These are phyloP conservation scores for Drosophila ficusphila DNA, from an alignment of 1,140 invertebrate species.

Conservation along the genomic window DNA sequence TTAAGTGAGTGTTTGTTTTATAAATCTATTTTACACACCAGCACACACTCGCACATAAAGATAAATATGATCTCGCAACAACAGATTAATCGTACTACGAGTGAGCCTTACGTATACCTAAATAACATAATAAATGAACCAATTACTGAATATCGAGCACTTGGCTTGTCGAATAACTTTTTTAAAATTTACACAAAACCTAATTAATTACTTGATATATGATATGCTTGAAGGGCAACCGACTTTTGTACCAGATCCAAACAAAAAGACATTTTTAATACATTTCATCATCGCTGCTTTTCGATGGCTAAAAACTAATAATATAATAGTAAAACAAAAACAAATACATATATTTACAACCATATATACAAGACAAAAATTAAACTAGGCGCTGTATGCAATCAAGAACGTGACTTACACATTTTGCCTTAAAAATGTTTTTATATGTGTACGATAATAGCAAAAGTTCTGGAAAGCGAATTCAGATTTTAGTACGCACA, in stretches of 20 bases:
- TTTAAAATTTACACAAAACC: slow-evolving; percentile 49
- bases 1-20: slow-evolving; percentile 15
- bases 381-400: slow-evolving; percentile 62
- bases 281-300: slow-evolving; percentile 52
- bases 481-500: slow-evolving; percentile 54
- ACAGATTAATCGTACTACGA: slow-evolving; percentile 39
- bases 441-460: slow-evolving; percentile 12
- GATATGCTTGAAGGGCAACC: slow-evolving; percentile 40
- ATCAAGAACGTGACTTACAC: slow-evolving; percentile 73
- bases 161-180: slow-evolving; percentile 48
- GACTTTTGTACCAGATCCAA: slow-evolving; percentile 51
- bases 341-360: slow-evolving; percentile 42
- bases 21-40: slow-evolving; percentile 3
- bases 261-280: slow-evolving; percentile 52
- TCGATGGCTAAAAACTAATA: slow-evolving; percentile 38
- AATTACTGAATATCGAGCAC: slow-evolving; percentile 18
- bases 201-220: slow-evolving; percentile 20
- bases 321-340: too few relatives aligned
- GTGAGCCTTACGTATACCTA: slow-evolving; percentile 65
- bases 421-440: slow-evolving; percentile 65
- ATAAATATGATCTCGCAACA: slow-evolving; percentile 24
- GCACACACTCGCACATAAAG: slow-evolving; percentile 13
- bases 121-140: slow-evolving; percentile 1
- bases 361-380: slow-evolving; percentile 33
- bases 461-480: slow-evolving; percentile 7